phyloP scores from a whole-genome alignment of 2,797 vertebrate species.

The Hydrocynus forskahlii region DNA sequence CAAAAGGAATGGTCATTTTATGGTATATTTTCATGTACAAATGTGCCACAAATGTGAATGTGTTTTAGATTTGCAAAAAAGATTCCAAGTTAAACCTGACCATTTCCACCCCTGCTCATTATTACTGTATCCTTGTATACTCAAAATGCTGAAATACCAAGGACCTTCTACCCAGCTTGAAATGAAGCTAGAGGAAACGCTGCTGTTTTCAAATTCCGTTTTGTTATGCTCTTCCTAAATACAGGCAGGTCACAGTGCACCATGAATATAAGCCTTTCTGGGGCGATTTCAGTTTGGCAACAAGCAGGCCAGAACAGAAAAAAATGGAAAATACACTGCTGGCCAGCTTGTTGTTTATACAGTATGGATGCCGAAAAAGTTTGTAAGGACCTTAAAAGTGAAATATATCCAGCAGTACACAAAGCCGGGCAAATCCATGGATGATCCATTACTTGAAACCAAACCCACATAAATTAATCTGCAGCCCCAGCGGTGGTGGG shows the following conservation, averaged over 20 bases:
- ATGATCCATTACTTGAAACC: slow-evolving; percentile 60
- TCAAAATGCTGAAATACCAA: too few species aligned
- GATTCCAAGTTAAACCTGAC: too few species aligned
- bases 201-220: neutral
- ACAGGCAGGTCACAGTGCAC: neutral
- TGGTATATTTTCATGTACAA: too few species aligned
- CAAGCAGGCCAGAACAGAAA: neutral
- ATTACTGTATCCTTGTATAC: too few species aligned
- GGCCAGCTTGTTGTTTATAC: slow-evolving; percentile 31
- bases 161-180: too few species aligned
- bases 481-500: slow-evolving; percentile 59
- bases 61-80: too few species aligned
- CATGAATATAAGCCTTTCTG: neutral
- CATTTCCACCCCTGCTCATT: too few species aligned
- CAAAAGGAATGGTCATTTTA: too few species aligned
- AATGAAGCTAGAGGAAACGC: too few species aligned
- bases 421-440: slow-evolving; percentile 50
- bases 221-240: neutral
- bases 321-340: neutral
- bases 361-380: slow-evolving; percentile 25
- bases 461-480: slow-evolving; percentile 71
- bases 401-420: slow-evolving; percentile 55
- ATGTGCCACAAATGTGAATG: too few species aligned
- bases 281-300: neutral
- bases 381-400: slow-evolving; percentile 48